A percentile compares a stretch with the other conserved stretches of the same genome.
phyloP scores from a whole-genome alignment of 1,140 invertebrate genomes.

The Drosophila orosa region DNA sequence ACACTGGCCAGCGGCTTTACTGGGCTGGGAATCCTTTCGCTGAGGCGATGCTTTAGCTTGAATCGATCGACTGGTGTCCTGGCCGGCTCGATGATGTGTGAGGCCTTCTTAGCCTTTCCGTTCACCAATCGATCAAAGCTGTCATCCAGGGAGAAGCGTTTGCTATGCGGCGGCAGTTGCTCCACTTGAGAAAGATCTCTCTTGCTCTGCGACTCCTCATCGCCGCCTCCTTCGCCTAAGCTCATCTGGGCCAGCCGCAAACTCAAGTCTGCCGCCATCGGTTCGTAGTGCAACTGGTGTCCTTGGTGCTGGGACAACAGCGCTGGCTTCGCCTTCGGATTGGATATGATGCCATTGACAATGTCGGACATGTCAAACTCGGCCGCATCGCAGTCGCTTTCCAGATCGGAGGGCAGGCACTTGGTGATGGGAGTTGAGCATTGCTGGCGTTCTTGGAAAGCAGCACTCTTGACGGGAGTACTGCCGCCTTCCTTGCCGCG shows the following conservation, averaged over 20 bases:
- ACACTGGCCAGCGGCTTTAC: slow-evolving; percentile 37
- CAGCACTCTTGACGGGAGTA: slow-evolving; percentile 35
- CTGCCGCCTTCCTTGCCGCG: slow-evolving; percentile 22
- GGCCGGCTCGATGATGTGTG: slow-evolving; percentile 8
- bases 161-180: slow-evolving; percentile 22
- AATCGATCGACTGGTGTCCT: slow-evolving; percentile 65
- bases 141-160: slow-evolving; percentile 62
- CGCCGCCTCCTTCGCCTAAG: slow-evolving; percentile 4
- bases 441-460: slow-evolving; percentile 36
- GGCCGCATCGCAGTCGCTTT: slow-evolving; percentile 80
- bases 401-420: slow-evolving; percentile 61
- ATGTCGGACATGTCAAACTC: slow-evolving; percentile 87
- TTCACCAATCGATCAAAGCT: slow-evolving; percentile 74
- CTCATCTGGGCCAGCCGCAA: slow-evolving; percentile 54
- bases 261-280: slow-evolving; percentile 56
- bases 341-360: slow-evolving; percentile 86
- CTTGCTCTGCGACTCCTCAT: slow-evolving; percentile 31
- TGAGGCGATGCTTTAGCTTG: slow-evolving; percentile 49
- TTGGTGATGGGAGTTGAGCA: slow-evolving; percentile 73
- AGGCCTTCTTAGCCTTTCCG: slow-evolving; percentile 33
- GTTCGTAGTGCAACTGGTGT: slow-evolving; percentile 63
- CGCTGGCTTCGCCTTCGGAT: slow-evolving; percentile 55
- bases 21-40: slow-evolving; percentile 14
- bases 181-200: slow-evolving; percentile 48
- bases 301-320: slow-evolving; percentile 61